phyloP scores from a whole-genome alignment of 2,113 vertebrate genomes.

The Panurus biarmicus region DNA sequence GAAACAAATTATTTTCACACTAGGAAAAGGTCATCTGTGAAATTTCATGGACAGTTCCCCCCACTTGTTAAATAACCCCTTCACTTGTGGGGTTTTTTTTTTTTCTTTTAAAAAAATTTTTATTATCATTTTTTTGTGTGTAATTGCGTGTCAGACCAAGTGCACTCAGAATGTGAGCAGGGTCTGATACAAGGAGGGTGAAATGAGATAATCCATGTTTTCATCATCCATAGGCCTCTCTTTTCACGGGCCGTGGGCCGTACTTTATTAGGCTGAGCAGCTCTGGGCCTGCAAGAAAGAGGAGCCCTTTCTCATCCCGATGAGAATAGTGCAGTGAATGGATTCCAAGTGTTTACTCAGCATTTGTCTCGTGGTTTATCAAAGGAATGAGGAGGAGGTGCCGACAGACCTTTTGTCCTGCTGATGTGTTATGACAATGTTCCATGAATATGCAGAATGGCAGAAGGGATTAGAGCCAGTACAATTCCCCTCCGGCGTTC shows the following conservation, averaged over 20 bases:
- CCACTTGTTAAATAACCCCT: not conserved
- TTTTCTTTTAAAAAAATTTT: not conserved
- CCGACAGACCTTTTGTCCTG: slow-evolving; percentile 76
- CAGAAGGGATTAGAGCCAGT: slow-evolving; percentile 89
- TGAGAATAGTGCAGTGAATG: slow-evolving; percentile 89
- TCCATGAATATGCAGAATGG: slow-evolving; percentile 74
- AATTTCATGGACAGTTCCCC: not conserved
- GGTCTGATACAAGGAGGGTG: slow-evolving; percentile 81
- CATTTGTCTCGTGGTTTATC: slow-evolving; percentile 78
- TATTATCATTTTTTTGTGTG: slow-evolving; percentile 17
- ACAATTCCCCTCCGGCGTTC: slow-evolving; percentile 80
- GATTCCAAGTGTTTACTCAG: slow-evolving; percentile 95
- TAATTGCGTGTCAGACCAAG: slow-evolving; percentile 81
- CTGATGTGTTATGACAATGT: slow-evolving; percentile 72
- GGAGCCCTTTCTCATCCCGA: slow-evolving; percentile 82
- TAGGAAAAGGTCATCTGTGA: slow-evolving; percentile 36
- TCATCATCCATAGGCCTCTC: slow-evolving; percentile 82
- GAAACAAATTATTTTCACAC: not conserved
- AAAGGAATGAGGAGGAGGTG: slow-evolving; percentile 70
- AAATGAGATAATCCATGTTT: slow-evolving; percentile 91
- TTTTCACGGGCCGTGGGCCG: slow-evolving; percentile 99
- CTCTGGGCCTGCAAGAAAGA: slow-evolving; percentile 87
- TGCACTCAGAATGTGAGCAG: slow-evolving; percentile 70
- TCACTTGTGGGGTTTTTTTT: not conserved
- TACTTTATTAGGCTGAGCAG: slow-evolving; percentile 98